phyloP scores from a whole-genome alignment of 2,888 invertebrate genomes.

The Eupithecia abbreviata region DNA sequence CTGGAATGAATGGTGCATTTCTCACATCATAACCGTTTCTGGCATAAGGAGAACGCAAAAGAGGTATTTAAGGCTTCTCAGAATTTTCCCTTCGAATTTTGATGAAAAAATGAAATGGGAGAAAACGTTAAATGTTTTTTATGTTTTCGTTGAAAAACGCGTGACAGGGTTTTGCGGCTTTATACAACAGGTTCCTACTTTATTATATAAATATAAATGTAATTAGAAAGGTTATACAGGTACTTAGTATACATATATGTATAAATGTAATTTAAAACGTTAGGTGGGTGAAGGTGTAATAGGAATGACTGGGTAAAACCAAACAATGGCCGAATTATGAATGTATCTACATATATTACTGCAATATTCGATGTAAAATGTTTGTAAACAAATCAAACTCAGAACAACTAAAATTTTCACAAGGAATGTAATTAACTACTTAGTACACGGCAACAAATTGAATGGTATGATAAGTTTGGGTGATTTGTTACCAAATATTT shows the following conservation, averaged over 20 bases:
- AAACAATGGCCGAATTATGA: no score
- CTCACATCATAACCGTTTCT: constrained; percentile 1
- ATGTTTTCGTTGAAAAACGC: not conserved
- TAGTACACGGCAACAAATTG: no score
- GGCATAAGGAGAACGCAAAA: not conserved
- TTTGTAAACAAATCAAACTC: not conserved
- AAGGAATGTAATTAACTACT: no score
- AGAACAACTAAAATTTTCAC: not conserved
- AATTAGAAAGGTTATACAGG: no score
- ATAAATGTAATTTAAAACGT: no score
- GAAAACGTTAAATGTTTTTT: not conserved
- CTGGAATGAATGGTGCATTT: constrained; percentile 13
- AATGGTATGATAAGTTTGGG: no score
- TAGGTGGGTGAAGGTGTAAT: no score
- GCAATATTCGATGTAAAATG: no score
- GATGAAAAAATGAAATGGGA: not conserved
- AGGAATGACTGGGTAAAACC: no score
- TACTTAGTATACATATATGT: no score
- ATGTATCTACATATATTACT: no score
- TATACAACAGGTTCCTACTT: not conserved
- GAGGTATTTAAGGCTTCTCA: not conserved
- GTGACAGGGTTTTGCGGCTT: not conserved
- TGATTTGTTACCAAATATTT: no score
- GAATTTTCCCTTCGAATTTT: not conserved
- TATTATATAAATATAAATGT: not conserved